phyloP scores from a whole-genome alignment of 2,888 invertebrate genomes.

The Eristalinus sepulchralis region DNA sequence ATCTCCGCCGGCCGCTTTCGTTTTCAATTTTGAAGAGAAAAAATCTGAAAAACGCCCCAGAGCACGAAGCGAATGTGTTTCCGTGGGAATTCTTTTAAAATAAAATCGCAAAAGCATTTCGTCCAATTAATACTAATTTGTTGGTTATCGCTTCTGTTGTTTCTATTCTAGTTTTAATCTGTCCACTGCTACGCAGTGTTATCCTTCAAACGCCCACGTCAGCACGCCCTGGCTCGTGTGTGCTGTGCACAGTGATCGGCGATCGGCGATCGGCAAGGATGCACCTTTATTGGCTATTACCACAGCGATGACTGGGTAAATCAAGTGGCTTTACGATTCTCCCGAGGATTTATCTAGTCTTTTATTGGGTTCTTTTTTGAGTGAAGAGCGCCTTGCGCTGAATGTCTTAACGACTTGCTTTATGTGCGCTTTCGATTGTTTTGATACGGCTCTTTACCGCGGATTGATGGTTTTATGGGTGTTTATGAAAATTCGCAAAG shows the following conservation, averaged over 20 bases:
- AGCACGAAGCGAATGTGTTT: neutral
- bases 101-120: neutral
- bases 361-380: neutral
- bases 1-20: neutral
- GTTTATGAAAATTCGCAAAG: neutral
- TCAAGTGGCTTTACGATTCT: neutral
- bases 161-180: neutral
- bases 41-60: neutral
- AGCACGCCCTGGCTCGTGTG: neutral
- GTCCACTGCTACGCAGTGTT: neutral
- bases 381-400: neutral
- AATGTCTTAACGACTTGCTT: conserved; percentile 4
- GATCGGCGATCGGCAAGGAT: neutral
- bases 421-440: conserved; percentile 1
- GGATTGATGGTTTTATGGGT: neutral
- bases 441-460: neutral
- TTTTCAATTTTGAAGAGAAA: neutral
- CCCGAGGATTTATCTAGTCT: neutral
- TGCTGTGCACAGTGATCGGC: neutral
- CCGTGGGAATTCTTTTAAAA: conserved; percentile 15
- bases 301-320: neutral
- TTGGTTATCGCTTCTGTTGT: neutral
- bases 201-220: neutral
- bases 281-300: conserved; percentile 3
- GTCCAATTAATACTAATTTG: conserved; percentile 47